Evolutionary conservation across 2,797 vertebrate species (phyloP), one percentile per base, ranked within the genome.

Genomic region (Centropyge bicolor): DNA sequence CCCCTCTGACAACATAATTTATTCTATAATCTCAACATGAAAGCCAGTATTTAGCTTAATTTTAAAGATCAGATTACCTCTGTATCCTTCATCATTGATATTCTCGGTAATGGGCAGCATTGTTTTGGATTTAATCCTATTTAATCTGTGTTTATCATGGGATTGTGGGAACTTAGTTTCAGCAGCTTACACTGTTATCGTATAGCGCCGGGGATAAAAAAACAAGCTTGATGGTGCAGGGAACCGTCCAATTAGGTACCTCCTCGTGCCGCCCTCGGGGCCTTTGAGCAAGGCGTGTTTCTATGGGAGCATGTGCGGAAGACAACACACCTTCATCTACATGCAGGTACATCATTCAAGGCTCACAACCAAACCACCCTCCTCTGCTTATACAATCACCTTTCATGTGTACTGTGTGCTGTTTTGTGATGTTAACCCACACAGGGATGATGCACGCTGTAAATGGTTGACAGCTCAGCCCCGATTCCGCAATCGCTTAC

Each of bases 271-370:
- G 82, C 85, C 91, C 89, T 54, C 65, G 82, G 83, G 86, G 91
- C 86, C 76, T 80, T 79, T 84, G 75, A 90, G 72, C 83, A 70
- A 70, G 43, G 88, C 88, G 76, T 87, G 93, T 94, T 93, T 87
- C 93, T 84, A 93, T 92, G 91, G 41, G 38, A 82, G 62, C 76
- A 60, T 69, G 57, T 82, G 82, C 52, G 61, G 36, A 71, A 81
- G 65, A 72, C 74, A 68, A 54, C 64, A 83, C 74, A 71, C 74
- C 76, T 86, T 85, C 62, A 77, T 81, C 63, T n/a, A 80, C 45
- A 82, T 83, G 70, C 67, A 43, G 46, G 64, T 70, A 85, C 49
- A 66, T 43, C 59, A 67, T 38, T n/a, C 63, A 46, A 62, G 48
- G 11, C 70, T 76, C 60, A 10, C 61, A 17, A 55, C 27, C 56